A percentile compares a stretch with the other conserved stretches of the same genome.
These are phyloP conservation scores for Pocota personata DNA, from an alignment of 2,888 invertebrate species.

Conservation along the genomic window DNA sequence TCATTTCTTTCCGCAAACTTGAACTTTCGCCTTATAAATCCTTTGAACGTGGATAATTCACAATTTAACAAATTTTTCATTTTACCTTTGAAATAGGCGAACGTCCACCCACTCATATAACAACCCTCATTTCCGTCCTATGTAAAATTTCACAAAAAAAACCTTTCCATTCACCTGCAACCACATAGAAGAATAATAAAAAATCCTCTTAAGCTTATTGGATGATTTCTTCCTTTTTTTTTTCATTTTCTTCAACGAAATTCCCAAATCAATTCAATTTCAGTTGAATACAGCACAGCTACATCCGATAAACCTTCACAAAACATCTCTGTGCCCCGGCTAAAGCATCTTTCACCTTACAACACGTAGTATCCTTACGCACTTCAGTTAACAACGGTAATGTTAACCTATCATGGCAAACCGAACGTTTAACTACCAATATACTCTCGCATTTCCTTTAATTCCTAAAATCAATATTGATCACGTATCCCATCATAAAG, in stretches of 20 bases:
- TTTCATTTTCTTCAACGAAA: neutral
- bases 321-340: neutral
- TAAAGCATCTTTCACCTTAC: neutral
- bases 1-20: neutral
- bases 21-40: neutral
- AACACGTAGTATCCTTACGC: constrained; percentile 20
- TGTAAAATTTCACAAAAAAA: neutral
- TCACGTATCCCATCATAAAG: constrained; percentile 65
- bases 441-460: constrained; percentile 53
- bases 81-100: neutral
- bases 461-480: constrained; percentile 70
- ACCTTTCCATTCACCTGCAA: constrained; percentile 4
- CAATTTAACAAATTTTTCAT: neutral
- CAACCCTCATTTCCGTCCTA: neutral
- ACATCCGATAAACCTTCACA: neutral
- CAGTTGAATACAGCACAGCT: constrained; percentile 9
- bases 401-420: constrained; percentile 28
- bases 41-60: neutral
- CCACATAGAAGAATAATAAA: constrained; percentile 29
- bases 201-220: constrained; percentile 53
- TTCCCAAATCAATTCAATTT: constrained; percentile 60
- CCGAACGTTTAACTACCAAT: constrained; percentile 66
- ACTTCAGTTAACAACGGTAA: constrained; percentile 51
- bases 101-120: neutral
- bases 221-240: constrained; percentile 33